A percentile compares a stretch with the other conserved stretches of the same genome.
Evolutionary conservation across 1,140 invertebrate genomes (phyloP).

Genomic region (Tetragonula clypearis): DNA sequence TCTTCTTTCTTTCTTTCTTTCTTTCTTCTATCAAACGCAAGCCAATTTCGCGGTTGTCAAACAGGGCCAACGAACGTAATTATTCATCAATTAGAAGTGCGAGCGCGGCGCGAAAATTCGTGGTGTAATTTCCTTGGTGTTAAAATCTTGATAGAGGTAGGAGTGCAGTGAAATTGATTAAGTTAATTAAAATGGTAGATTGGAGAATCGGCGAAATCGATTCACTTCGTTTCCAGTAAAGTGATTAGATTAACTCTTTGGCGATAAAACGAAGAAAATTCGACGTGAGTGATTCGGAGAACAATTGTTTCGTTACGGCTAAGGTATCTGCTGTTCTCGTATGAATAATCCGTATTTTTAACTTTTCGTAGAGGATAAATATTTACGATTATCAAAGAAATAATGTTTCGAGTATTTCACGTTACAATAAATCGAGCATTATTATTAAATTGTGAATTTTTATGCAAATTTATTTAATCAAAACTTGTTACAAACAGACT

Average conservation of each 20-base stretch:
- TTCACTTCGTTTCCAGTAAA: background rate
- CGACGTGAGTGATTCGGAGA: no score
- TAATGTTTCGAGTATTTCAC: no score
- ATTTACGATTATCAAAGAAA: no score
- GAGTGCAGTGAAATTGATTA: background rate
- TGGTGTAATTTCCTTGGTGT: background rate
- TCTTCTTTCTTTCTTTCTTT: background rate
- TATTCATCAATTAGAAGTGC: slow-evolving; percentile 21
- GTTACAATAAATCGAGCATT: no score
- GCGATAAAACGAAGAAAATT: background rate
- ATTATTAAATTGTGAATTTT: no score
- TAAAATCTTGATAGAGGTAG: background rate
- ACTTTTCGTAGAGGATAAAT: no score
- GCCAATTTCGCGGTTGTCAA: slow-evolving; percentile 35
- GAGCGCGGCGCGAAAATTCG: background rate
- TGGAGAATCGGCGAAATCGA: background rate
- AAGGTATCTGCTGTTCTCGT: no score
- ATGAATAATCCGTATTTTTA: no score
- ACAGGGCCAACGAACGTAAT: slow-evolving; percentile 4
- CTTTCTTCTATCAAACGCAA: background rate
- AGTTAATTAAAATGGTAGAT: slow-evolving; percentile 4
- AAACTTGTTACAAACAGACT: no score
- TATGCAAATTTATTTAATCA: no score
- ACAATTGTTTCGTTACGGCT: no score
- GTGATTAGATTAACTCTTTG: background rate